Evolutionary conservation across 1,140 invertebrate species (phyloP), one percentile per base, ranked within the genome.

Genomic region (Plutomurus gul): DNA sequence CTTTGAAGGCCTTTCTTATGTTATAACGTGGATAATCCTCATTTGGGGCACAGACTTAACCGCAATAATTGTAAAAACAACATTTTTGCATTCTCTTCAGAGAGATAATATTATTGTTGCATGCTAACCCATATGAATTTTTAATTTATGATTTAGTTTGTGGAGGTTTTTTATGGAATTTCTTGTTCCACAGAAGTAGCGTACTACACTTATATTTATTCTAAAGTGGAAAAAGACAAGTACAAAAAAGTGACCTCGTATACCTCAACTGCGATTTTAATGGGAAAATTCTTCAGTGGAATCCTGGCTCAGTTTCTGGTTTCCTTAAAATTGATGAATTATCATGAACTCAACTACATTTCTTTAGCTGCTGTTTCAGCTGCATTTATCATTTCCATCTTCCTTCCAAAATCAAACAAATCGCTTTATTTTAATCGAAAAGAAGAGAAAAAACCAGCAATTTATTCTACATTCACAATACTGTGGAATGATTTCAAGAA

Each of bases 231-330:
- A 76, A 90, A 89, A 82, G 87, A 90, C 22, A 90, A 91, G 83
- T 96, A 94, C 85, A 92, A 95, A 84, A 88, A 90, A 81, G 93
- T 95, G 1, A 93, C 94, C 1, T 91, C 92, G 5, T 92, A 91
- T 84, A 94, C 92, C 1, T 88, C 92, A 82, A 90, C 90, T 11
- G 92, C 92, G 6, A 88, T 90, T 83, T 88, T 94, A 8, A 84
- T 89, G 18, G 94, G 94, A 0, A 89, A 91, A 75, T 94, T 92
- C 86, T 82, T 92, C 22, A 90, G 92, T 16, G 92, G 91, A 25
- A 80, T 92, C 6, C 85, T 90, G 1, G 89, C 91, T 0, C 93
- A 95, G 84, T 83, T 93, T 1, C 86, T 93, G 3, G 87, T 91
- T 10, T 89, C 91, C 40, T 43, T n/a, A 36, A 81, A 87, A 6